phyloP scores from a whole-genome alignment of 2,888 invertebrate species.

The Odiellus spinosus region DNA sequence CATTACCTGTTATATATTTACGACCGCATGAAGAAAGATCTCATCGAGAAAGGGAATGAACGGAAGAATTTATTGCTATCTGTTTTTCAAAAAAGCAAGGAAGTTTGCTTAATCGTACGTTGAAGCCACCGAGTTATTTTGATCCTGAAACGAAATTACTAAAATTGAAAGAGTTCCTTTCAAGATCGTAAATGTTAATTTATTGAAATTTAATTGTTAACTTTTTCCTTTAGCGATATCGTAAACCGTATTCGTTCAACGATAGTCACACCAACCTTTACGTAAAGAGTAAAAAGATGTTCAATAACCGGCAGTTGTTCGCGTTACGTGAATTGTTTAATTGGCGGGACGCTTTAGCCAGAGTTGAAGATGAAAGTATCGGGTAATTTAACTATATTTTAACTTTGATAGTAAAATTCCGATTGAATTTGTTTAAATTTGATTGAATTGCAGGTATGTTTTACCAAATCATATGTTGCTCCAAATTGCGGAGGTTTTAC shows the following conservation, averaged over 20 bases:
- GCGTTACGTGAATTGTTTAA: constrained; percentile 62
- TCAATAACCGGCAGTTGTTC: constrained; percentile 66
- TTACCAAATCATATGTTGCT: constrained; percentile 91
- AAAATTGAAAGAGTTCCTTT: neutral
- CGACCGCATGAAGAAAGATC: constrained; percentile 54
- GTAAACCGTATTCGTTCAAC: constrained; percentile 52
- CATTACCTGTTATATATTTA: constrained; percentile 85
- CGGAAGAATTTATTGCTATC: constrained; percentile 46
- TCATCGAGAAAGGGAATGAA: constrained; percentile 47
- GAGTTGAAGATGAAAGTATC: constrained; percentile 77
- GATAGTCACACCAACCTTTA: constrained; percentile 60
- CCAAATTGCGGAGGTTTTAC: constrained; percentile 69
- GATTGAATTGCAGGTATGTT: constrained; percentile 54
- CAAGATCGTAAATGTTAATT: neutral
- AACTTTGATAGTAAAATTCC: too few relatives aligned
- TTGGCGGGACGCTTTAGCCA: constrained; percentile 75
- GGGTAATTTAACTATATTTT: constrained; percentile 41
- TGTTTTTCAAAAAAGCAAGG: constrained; percentile 55
- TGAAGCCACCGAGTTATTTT: too few relatives aligned
- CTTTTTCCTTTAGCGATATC: constrained; percentile 23
- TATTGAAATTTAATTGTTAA: neutral
- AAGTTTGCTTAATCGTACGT: constrained; percentile 49
- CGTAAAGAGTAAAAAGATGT: constrained; percentile 55
- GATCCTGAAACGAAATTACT: neutral
- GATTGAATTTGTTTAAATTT: too few relatives aligned